Evolutionary conservation across 2,797 vertebrate genomes (phyloP), one percentile per base, ranked within the genome.

Genomic region (Neostethus bicornis): DNA sequence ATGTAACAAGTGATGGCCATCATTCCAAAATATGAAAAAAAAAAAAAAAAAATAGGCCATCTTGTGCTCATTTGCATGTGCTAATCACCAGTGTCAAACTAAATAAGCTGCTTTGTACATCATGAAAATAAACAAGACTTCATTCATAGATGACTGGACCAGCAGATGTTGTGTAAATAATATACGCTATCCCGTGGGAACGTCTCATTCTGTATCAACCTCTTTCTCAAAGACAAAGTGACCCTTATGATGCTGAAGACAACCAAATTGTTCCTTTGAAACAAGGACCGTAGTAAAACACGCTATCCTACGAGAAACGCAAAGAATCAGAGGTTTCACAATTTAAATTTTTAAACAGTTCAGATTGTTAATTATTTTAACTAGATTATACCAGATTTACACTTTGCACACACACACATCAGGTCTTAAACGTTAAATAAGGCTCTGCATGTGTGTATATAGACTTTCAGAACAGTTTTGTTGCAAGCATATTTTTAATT

Each of bases 121-220:
- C 66, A 73, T 81, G 73, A 79, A 75, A 65, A 57, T 41, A 69
- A 83, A 80, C 79, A 70, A 77, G 60, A 55, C 73, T 73, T 80
- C 48, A 51, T 67, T 78, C 38, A 11, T 61, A 55, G 81, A 70
- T 81, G 79, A 77, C 75, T 80, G 72, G 75, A 75, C 78, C 70
- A 70, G 70, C 83, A 85, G 81, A 84, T 86, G 84, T 81, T 70
- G 72, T 55, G 79, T 80, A 84, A 84, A 86, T 86, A 79, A 84
- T 75, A 66, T 70, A 82, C 19, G 20, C 44, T 21, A 48, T 71
- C 84, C 63, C 69, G 1, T 48, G 79, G 75, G 81, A 77, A 81
- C 70, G 73, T 70, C 54, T 0, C 46, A 66, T 69, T 77, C 76
- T 55, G 70, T 23, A 64, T 51, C 47, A 62, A 50, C 28, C 8